Percentiles rank a stretch among this genome's conserved stretches.
Evolutionary conservation across 2,797 vertebrate species (phyloP).

Genomic region (Steatocranus sp.): DNA sequence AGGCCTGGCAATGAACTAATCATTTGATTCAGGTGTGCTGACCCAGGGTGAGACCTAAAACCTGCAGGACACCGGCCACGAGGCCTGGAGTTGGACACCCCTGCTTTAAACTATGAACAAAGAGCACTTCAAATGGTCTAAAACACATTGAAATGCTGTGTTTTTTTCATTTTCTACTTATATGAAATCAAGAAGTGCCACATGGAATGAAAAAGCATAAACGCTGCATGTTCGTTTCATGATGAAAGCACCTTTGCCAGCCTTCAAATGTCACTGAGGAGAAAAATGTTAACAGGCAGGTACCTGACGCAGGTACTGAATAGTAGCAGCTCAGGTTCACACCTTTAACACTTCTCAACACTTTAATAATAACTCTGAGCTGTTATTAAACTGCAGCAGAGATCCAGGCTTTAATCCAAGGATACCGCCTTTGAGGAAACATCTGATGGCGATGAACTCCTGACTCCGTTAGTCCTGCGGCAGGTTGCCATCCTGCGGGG

Average conservation of each 20-base stretch:
- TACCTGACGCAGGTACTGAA: neutral
- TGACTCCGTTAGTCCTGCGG: neutral
- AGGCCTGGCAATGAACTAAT: too few species aligned
- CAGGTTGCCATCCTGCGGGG: neutral
- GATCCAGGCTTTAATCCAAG: neutral
- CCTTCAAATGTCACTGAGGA: neutral
- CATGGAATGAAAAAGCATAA: fast-evolving
- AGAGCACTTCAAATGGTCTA: neutral
- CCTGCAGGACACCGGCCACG: too few species aligned
- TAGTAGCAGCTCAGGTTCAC: neutral
- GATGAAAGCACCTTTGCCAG: neutral
- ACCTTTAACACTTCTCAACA: fast-evolving
- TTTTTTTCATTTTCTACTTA: neutral
- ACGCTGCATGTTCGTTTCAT: neutral
- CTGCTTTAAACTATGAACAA: neutral
- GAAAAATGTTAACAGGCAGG: fast-evolving
- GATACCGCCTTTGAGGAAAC: neutral
- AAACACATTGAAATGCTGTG: neutral
- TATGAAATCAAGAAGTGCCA: fast-evolving
- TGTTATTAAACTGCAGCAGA: neutral
- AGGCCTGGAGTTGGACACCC: too few species aligned
- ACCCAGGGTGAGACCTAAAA: too few species aligned
- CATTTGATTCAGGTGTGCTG: too few species aligned
- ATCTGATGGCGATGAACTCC: neutral
- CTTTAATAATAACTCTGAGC: neutral